These are phyloP conservation scores for Mycteria americana DNA, from an alignment of 2,797 vertebrate species.

Conservation along the genomic window DNA sequence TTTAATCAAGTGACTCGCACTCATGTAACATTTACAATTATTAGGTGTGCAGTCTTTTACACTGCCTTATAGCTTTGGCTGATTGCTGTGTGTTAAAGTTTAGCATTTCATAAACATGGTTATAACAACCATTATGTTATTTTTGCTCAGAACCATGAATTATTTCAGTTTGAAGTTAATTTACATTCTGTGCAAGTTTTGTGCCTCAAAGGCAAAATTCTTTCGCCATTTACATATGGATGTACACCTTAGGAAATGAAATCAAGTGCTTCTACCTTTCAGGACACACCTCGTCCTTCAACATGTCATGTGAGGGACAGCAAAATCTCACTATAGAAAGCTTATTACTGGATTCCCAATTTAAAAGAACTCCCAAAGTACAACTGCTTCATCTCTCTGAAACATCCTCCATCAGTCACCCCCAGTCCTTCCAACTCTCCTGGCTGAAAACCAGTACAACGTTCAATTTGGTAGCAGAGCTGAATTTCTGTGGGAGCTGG, in stretches of 20 bases:
- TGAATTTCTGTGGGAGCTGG: not conserved
- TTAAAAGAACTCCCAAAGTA: not conserved
- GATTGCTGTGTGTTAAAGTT: constrained; percentile 68
- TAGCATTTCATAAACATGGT: constrained; percentile 65
- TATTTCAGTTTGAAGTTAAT: constrained; percentile 69
- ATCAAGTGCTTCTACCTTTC: constrained; percentile 30
- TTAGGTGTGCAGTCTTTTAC: constrained; percentile 73
- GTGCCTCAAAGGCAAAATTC: constrained; percentile 56
- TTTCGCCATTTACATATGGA: constrained; percentile 18
- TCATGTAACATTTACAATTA: constrained; percentile 75
- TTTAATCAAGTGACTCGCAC: constrained; percentile 73
- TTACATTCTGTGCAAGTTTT: constrained; percentile 51
- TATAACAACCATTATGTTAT: constrained; percentile 63
- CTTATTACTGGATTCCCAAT: not conserved
- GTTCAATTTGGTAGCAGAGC: not conserved
- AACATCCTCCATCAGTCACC: not conserved
- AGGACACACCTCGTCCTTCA: not conserved
- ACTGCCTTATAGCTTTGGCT: constrained; percentile 54
- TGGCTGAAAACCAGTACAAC: not conserved
- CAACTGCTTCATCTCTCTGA: not conserved
- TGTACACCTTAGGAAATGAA: not conserved
- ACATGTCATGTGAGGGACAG: not conserved
- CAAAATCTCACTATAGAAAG: not conserved
- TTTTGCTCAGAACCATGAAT: constrained; percentile 63
- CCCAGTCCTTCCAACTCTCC: not conserved